phyloP scores from a whole-genome alignment of 2,113 vertebrate genomes.

The Emberiza fucata region DNA sequence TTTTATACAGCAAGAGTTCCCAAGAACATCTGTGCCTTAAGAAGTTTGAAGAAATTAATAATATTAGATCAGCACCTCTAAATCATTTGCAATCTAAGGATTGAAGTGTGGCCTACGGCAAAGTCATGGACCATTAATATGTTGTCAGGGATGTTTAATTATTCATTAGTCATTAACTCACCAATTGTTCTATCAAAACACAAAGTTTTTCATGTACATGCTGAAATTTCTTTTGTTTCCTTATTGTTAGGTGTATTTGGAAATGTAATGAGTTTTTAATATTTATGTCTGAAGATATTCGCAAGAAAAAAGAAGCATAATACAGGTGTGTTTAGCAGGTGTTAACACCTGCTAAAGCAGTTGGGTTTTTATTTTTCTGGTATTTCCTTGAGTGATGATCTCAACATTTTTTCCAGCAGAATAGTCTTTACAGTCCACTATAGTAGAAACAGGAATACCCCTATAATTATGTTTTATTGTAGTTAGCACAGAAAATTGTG shows the following conservation, averaged over 20 bases:
- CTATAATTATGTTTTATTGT: neutral
- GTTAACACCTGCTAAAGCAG: neutral
- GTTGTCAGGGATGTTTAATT: constrained; percentile 17
- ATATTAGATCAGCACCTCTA: constrained; percentile 15
- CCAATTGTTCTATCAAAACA: constrained; percentile 50
- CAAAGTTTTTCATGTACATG: neutral
- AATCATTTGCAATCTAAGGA: constrained; percentile 27
- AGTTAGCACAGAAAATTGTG: neutral
- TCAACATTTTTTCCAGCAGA: neutral
- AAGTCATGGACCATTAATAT: constrained; percentile 35
- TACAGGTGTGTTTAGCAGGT: no score
- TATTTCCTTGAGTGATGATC: neutral
- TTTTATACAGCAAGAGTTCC: neutral
- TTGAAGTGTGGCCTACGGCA: neutral
- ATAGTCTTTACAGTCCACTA: neutral
- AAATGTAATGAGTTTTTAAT: neutral
- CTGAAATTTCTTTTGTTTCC: neutral
- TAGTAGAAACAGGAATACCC: neutral
- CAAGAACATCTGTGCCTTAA: neutral
- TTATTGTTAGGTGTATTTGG: neutral
- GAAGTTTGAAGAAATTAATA: constrained; percentile 25
- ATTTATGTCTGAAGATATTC: neutral
- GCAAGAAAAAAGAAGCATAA: neutral
- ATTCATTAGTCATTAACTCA: constrained; percentile 55
- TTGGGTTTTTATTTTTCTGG: neutral